Conservation (phyloP, 2,797 vertebrate species). For the Tragelaphus eurycerus region DNA sequence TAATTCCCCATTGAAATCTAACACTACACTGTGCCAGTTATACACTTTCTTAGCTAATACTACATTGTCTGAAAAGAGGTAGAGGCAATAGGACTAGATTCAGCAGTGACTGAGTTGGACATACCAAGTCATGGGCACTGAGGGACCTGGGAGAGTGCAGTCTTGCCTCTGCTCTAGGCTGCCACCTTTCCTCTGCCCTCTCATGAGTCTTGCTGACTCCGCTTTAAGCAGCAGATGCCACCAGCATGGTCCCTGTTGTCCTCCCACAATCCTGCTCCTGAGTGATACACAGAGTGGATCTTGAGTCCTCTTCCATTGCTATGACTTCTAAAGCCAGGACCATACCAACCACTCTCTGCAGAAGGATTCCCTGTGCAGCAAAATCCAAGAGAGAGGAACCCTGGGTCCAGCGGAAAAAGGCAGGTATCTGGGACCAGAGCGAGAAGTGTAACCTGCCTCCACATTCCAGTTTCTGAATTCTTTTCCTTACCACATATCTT, state of each 20-base stretch:
- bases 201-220: fast-evolving
- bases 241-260: not conserved
- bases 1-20: not conserved
- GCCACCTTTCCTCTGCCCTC: not conserved
- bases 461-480: not conserved
- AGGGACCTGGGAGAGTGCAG: fast-evolving
- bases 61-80: not conserved
- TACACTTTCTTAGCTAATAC: not conserved
- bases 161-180: not conserved
- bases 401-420: not conserved
- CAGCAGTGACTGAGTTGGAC: no score
- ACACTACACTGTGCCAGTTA: not conserved
- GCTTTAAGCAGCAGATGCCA: not conserved
- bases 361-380: not conserved
- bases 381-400: not conserved
- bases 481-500: not conserved
- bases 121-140: no score
- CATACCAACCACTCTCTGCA: not conserved
- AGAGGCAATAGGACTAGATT: not conserved
- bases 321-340: not conserved
- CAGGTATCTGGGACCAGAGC: not conserved
- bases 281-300: not conserved
- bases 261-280: no score
- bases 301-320: not conserved
- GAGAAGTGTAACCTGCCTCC: not conserved